A percentile compares a stretch with the other conserved stretches of the same genome.
phyloP scores from a whole-genome alignment of 2,113 vertebrate genomes.

The Odocoileus virginianus region DNA sequence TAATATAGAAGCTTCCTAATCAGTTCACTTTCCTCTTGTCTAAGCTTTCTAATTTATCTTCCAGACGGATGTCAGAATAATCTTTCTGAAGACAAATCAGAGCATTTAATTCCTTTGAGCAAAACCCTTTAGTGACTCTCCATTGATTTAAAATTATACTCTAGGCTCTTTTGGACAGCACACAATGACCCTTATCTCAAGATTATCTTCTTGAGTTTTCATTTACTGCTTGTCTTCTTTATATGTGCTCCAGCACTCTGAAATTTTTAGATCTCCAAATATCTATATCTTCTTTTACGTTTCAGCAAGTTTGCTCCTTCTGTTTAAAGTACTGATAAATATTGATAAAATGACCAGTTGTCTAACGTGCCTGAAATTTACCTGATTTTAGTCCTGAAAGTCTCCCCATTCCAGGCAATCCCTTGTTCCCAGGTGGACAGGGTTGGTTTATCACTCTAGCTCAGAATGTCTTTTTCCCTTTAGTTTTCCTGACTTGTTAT shows the following conservation, averaged over 20 bases:
- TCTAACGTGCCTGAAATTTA: background rate
- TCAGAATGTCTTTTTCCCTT: background rate
- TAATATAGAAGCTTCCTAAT: background rate
- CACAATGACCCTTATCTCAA: background rate
- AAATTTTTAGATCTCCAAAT: background rate
- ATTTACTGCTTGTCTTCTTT: background rate
- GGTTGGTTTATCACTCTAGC: background rate
- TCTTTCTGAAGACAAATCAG: conserved; percentile 4
- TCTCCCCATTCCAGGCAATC: background rate
- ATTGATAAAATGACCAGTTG: background rate
- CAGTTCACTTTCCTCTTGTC: background rate
- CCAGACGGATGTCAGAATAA: background rate
- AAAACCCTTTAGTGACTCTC: background rate
- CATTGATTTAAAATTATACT: background rate
- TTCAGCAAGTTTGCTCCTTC: background rate
- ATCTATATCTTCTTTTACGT: background rate
- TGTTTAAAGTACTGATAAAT: background rate
- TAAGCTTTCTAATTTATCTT: conserved; percentile 36
- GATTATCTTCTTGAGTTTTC: background rate
- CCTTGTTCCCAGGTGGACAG: background rate
- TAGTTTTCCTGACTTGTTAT: background rate
- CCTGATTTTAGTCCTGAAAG: background rate
- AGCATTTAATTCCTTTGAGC: background rate
- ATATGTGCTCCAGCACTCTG: background rate
- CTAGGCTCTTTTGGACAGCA: background rate